Conservation (phyloP, 1,140 invertebrate genomes). For the Drosophila willistoni region DNA sequence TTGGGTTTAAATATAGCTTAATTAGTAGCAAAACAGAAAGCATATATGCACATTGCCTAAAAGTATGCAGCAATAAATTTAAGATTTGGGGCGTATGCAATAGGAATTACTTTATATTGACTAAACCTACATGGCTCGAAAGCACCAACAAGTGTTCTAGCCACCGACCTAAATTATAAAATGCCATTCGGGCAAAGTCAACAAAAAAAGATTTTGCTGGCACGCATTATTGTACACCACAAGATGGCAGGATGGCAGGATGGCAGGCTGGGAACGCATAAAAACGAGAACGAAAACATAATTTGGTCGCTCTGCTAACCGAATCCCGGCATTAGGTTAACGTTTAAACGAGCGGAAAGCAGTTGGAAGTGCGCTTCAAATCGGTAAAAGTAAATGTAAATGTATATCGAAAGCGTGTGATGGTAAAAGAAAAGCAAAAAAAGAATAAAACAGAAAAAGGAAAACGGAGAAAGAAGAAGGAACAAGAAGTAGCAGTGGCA, state of each 20-base stretch:
- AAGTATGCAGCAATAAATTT: conserved; percentile 1
- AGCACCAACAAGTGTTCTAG: conserved; percentile 4
- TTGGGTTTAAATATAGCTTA: too few species aligned
- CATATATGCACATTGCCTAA: neutral
- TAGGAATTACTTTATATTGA: neutral
- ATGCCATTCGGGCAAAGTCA: conserved; percentile 3
- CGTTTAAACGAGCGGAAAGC: conserved; percentile 57
- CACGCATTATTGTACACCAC: conserved; percentile 8
- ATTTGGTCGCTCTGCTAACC: conserved; percentile 32
- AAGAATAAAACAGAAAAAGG: neutral
- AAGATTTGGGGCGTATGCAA: neutral
- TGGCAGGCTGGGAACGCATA: conserved; percentile 11
- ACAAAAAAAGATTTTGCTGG: conserved; percentile 3
- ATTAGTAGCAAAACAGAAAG: too few species aligned
- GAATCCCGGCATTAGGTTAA: conserved; percentile 23
- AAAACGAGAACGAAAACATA: conserved; percentile 49
- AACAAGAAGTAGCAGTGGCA: neutral
- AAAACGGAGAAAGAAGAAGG: conserved; percentile 15
- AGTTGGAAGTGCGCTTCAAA: conserved; percentile 57
- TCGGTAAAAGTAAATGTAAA: conserved; percentile 62
- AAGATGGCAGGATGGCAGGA: neutral
- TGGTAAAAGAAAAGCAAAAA: conserved; percentile 3
- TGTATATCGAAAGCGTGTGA: conserved; percentile 46
- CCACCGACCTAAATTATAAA: neutral
- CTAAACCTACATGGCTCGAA: neutral